Evolutionary conservation across 2,113 vertebrate species (phyloP).

Genomic region (Myotis davidii): DNA sequence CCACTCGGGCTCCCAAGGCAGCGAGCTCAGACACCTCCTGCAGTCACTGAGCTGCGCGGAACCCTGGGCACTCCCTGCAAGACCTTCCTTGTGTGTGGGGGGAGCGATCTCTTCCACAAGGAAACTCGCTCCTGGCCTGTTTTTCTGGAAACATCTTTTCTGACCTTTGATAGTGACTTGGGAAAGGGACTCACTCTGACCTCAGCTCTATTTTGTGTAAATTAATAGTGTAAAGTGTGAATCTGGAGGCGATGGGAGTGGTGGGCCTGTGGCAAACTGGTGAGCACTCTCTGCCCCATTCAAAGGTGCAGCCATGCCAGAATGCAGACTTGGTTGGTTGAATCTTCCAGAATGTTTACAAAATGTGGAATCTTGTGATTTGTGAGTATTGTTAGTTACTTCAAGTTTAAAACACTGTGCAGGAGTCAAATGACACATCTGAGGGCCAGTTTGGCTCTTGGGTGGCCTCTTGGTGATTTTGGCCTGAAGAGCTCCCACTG

Average conservation of each 20-base stretch:
- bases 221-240: not conserved
- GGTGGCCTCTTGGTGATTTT: not conserved
- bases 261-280: not conserved
- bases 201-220: not conserved
- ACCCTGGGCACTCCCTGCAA: not conserved
- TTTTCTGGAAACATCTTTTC: constrained; percentile 3
- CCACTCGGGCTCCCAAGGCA: not conserved
- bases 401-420: not conserved
- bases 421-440: not conserved
- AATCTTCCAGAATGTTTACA: not conserved
- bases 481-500: not conserved
- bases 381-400: not conserved
- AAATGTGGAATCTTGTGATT: not conserved
- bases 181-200: not conserved
- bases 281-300: not conserved
- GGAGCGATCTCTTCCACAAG: not conserved
- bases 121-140: not conserved
- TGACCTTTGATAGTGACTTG: not conserved
- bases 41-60: not conserved
- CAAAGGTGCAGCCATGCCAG: too few species aligned
- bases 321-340: not conserved
- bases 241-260: not conserved
- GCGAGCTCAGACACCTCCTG: not conserved
- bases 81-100: not conserved
- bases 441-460: not conserved